Conservation (phyloP, 2,888 invertebrate species). For the Nemurella pictetii region DNA sequence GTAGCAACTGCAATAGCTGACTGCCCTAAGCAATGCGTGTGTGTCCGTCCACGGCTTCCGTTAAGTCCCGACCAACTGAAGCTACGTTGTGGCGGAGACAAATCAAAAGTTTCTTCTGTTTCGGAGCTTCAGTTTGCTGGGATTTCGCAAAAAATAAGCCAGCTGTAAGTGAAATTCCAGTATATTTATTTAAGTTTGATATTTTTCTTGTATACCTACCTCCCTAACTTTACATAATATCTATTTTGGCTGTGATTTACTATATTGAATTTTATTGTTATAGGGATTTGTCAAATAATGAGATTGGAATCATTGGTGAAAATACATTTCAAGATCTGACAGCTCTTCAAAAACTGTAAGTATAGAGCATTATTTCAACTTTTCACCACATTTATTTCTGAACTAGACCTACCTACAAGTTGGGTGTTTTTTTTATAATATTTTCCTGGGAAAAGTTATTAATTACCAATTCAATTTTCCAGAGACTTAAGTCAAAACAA, state of each 20-base stretch:
- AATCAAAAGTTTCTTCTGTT: conserved; percentile 60
- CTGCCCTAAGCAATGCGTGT: conserved; percentile 27
- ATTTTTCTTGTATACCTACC: not conserved
- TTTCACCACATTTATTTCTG: not conserved
- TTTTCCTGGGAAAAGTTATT: too few species aligned
- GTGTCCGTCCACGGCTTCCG: conserved; percentile 8
- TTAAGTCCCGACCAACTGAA: conserved; percentile 49
- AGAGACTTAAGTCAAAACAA: conserved; percentile 82
- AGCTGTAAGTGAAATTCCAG: conserved; percentile 60
- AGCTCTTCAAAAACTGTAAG: conserved; percentile 72
- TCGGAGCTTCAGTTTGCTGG: conserved; percentile 65
- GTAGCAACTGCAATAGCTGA: not conserved
- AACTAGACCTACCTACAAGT: too few species aligned
- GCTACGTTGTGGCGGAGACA: conserved; percentile 64
- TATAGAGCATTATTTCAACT: conserved; percentile 44
- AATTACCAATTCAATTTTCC: too few species aligned
- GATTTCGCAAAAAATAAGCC: conserved; percentile 63
- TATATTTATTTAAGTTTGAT: not conserved
- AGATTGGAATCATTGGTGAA: conserved; percentile 58
- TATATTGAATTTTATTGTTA: conserved; percentile 50
- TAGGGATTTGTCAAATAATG: conserved; percentile 69
- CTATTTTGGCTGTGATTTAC: not conserved
- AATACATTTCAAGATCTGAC: conserved; percentile 64
- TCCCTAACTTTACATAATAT: not conserved
- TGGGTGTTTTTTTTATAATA: too few species aligned